Conservation (phyloP, 2,888 invertebrate species). For the Cancer borealis region DNA sequence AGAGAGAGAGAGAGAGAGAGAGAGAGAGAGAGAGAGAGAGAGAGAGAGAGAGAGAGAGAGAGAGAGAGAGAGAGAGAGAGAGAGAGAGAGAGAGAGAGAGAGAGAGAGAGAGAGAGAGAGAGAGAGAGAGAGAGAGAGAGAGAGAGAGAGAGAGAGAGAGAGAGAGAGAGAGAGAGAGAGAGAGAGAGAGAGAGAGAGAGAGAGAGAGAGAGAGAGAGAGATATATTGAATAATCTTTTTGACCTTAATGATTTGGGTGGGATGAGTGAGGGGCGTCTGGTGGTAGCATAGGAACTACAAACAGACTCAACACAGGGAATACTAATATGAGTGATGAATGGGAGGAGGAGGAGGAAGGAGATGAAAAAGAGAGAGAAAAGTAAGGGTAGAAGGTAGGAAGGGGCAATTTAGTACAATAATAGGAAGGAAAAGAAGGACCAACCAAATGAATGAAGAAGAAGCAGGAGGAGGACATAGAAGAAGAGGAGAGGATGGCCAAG, state of each 20-base stretch:
- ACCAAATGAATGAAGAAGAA: not conserved
- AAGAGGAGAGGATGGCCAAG: not conserved
- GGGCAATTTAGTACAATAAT: too few relatives aligned
- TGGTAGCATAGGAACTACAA: conserved; percentile 72
- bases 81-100: not conserved
- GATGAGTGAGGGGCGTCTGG: conserved; percentile 66
- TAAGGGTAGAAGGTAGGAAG: not conserved
- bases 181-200: not conserved
- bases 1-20: not conserved
- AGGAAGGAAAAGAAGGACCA: not conserved
- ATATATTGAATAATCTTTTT: not conserved
- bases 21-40: not conserved
- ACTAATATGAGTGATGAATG: not conserved
- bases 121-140: not conserved
- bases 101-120: not conserved
- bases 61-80: not conserved
- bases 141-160: not conserved
- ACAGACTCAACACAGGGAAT: conserved; percentile 59
- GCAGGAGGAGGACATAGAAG: not conserved
- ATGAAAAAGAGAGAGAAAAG: not conserved
- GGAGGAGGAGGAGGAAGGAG: not conserved
- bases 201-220: not conserved
- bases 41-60: not conserved
- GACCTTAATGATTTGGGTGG: conserved; percentile 66
- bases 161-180: conserved; percentile 52